These are phyloP conservation scores for Seira sanloemensis DNA, from an alignment of 2,888 invertebrate species.

Conservation along the genomic window DNA sequence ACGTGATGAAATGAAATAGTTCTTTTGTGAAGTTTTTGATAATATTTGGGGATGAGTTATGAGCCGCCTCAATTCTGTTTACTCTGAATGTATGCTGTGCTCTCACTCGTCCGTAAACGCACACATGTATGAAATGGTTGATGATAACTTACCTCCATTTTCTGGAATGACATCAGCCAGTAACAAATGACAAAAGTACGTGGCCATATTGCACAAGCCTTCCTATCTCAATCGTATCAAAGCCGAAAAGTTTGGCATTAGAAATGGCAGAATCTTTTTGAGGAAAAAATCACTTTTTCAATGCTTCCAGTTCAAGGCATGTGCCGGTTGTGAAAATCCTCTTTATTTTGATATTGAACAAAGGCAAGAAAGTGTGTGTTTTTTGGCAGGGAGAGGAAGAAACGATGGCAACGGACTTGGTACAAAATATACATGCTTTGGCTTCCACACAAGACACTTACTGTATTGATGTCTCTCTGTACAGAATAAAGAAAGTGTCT, in stretches of 20 bases:
- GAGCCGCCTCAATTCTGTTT: neutral
- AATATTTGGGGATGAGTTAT: too few relatives aligned
- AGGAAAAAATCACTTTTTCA: neutral
- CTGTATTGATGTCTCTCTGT: neutral
- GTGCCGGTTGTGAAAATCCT: neutral
- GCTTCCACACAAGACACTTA: neutral
- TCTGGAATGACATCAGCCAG: neutral
- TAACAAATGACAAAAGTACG: constrained; percentile 4
- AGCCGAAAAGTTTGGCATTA: constrained; percentile 4
- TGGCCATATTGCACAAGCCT: neutral
- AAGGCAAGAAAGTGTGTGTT: too few relatives aligned
- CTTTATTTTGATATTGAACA: neutral
- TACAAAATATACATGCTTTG: too few relatives aligned
- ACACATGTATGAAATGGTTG: neutral
- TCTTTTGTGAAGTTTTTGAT: too few relatives aligned
- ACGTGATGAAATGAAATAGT: too few relatives aligned
- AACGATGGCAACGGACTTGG: too few relatives aligned
- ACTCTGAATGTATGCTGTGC: neutral
- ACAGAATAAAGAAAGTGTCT: neutral
- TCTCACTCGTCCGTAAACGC: neutral
- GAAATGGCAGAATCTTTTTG: neutral
- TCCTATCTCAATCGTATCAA: constrained; percentile 1
- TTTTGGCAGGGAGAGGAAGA: neutral
- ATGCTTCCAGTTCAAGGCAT: neutral
- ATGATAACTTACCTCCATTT: constrained; percentile 4